Percentiles rank a stretch among this genome's conserved stretches.
Conservation (phyloP, 2,797 vertebrate genomes). For the Pipistrellus pipistrellus region DNA sequence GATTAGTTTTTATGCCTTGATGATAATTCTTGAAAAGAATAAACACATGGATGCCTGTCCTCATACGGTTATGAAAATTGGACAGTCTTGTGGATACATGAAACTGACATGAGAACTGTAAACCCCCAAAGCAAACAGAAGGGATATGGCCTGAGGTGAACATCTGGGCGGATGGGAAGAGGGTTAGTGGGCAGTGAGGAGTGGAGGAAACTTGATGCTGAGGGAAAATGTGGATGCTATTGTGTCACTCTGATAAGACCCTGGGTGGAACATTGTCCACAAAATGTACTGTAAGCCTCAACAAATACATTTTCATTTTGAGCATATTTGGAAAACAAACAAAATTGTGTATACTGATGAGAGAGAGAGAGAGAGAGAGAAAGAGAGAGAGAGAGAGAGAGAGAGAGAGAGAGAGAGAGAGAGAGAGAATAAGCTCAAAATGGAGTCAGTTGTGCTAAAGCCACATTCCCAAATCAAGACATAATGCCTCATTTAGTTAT, state of each 20-base stretch:
- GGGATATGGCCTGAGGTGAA: not conserved
- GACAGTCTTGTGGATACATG: not conserved
- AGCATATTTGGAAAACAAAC: not conserved
- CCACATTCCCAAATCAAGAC: not conserved
- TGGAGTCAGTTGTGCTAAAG: not conserved
- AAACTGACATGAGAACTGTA: not conserved
- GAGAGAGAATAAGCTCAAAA: not conserved
- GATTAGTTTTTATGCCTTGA: not conserved
- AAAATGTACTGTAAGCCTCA: not conserved
- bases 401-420: too few relatives aligned
- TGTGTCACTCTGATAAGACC: not conserved
- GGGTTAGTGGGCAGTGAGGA: not conserved
- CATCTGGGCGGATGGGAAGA: not conserved
- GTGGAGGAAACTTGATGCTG: not conserved
- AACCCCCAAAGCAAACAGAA: not conserved
- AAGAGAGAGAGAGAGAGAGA: too few relatives aligned
- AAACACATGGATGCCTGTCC: not conserved
- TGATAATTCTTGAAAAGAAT: not conserved
- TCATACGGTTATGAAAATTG: not conserved
- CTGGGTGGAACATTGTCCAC: not conserved
- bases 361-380: too few relatives aligned
- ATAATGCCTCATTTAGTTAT: not conserved
- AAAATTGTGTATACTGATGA: not conserved
- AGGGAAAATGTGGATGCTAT: not conserved
- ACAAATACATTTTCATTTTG: not conserved